Evolutionary conservation across 2,113 vertebrate genomes (phyloP).

Genomic region (Eudyptes chrysolophus): DNA sequence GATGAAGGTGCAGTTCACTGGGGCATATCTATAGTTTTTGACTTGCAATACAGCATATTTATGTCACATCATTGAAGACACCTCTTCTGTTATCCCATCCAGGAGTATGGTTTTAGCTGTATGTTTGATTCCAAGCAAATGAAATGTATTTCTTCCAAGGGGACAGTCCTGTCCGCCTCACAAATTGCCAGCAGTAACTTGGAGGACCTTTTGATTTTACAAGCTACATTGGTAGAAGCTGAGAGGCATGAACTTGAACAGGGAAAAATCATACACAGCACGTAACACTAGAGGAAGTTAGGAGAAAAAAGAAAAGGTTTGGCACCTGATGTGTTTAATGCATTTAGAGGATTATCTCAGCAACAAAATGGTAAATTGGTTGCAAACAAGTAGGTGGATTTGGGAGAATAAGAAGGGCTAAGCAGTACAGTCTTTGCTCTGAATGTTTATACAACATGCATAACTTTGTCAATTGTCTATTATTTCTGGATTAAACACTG

Average conservation of each 20-base stretch:
- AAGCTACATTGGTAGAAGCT: not conserved
- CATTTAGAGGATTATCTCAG: slow-evolving; percentile 24
- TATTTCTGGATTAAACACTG: slow-evolving; percentile 42
- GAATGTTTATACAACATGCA: slow-evolving; percentile 18
- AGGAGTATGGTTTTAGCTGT: not conserved
- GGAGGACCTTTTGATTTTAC: not conserved
- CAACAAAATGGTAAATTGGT: not conserved
- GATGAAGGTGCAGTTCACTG: not conserved
- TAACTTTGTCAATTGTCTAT: slow-evolving; percentile 2
- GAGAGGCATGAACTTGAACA: not conserved
- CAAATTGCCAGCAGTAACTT: not conserved
- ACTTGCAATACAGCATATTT: not conserved
- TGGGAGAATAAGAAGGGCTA: slow-evolving; percentile 28
- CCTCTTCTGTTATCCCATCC: not conserved
- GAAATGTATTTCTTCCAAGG: not conserved
- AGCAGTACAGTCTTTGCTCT: slow-evolving; percentile 5
- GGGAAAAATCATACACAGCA: not conserved
- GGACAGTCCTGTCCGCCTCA: not conserved
- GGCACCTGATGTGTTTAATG: not conserved
- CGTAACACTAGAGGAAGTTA: not conserved
- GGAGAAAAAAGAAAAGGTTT: not conserved
- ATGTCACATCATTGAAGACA: not conserved
- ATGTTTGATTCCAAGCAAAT: not conserved
- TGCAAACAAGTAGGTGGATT: slow-evolving; percentile 23
- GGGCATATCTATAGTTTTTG: not conserved